phyloP scores from a whole-genome alignment of 2,797 vertebrate genomes.

The Xiphorhynchus erythropygius region DNA sequence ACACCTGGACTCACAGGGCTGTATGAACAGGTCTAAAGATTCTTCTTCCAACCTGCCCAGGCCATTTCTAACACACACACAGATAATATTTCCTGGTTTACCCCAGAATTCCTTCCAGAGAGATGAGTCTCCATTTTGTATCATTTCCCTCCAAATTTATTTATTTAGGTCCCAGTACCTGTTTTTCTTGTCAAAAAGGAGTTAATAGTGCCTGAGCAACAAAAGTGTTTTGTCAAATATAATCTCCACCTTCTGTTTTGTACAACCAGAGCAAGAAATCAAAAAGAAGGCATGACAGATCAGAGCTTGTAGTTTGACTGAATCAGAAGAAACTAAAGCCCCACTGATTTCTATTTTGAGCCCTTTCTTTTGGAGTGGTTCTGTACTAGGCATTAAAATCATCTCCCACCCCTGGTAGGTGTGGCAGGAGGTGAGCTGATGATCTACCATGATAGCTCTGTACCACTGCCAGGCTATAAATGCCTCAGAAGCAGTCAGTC shows the following conservation, averaged over 20 bases:
- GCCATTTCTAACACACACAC: background rate
- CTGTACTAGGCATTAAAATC: background rate
- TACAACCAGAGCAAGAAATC: background rate
- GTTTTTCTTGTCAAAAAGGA: background rate
- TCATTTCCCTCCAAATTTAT: background rate
- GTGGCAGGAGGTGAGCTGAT: background rate
- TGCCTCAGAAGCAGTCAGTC: background rate
- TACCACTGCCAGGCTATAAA: background rate
- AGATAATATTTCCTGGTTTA: background rate
- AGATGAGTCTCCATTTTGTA: background rate
- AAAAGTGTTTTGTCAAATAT: background rate
- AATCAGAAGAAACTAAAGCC: background rate
- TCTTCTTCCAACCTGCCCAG: background rate
- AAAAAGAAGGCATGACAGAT: background rate
- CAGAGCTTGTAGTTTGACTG: background rate
- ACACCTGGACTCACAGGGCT: background rate
- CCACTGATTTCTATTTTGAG: background rate
- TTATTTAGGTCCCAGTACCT: background rate
- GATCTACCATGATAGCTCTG: background rate
- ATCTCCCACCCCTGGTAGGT: background rate
- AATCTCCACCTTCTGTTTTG: background rate
- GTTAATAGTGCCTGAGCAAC: background rate
- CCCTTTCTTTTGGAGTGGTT: conserved; percentile 7
- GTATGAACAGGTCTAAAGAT: background rate
- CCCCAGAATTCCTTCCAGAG: background rate